These are phyloP conservation scores for Podarcis raffonei DNA, from an alignment of 2,113 vertebrate genomes.

Conservation along the genomic window DNA sequence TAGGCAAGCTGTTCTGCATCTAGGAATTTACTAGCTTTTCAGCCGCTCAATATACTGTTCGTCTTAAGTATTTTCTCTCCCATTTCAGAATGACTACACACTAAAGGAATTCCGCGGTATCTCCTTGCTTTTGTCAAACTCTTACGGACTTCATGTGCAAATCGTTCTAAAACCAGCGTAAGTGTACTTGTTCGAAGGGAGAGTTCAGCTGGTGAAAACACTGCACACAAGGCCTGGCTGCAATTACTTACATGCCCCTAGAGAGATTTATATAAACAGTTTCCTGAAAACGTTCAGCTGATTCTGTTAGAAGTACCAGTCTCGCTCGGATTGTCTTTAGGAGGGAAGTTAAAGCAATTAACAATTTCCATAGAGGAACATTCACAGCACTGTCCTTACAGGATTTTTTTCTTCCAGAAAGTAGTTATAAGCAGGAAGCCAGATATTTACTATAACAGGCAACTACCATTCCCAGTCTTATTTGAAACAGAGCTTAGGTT, in stretches of 20 bases:
- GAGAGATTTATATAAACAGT: constrained; percentile 27
- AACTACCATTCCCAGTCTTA: constrained; percentile 3
- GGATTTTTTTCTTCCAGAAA: not conserved
- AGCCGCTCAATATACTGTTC: not conserved
- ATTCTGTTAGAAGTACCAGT: not conserved
- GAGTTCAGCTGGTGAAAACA: constrained; percentile 31
- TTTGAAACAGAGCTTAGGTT: not conserved
- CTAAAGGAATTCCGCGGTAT: not conserved
- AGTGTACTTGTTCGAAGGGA: constrained; percentile 28
- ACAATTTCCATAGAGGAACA: constrained; percentile 2
- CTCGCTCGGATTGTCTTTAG: constrained; percentile 17
- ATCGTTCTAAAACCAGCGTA: constrained; percentile 38
- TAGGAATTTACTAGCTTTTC: not conserved
- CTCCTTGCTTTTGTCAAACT: not conserved
- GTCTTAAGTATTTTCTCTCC: not conserved
- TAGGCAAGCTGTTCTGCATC: not conserved
- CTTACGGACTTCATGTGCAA: constrained; percentile 37
- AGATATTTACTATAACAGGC: constrained; percentile 33
- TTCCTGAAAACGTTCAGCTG: not conserved
- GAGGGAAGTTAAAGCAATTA: constrained; percentile 11
- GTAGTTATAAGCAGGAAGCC: constrained; percentile 20
- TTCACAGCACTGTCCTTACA: not conserved
- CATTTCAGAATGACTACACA: not conserved
- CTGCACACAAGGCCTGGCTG: not conserved
- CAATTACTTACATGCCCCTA: constrained; percentile 26